Evolutionary conservation across 2,888 invertebrate genomes (phyloP), one percentile per base, ranked within the genome.

Genomic region (Rhagium mordax): DNA sequence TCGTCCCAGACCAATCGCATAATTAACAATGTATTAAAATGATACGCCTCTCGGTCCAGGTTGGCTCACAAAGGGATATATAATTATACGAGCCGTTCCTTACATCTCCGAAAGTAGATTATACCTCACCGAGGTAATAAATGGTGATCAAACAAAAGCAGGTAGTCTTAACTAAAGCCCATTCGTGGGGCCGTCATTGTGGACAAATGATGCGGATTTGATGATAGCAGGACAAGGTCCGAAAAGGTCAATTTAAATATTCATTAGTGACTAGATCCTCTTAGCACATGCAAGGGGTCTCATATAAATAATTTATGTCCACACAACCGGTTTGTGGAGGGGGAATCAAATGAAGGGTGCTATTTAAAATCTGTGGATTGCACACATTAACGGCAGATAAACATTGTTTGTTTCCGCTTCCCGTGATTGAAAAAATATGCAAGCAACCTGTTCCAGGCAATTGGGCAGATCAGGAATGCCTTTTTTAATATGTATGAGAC

Each of bases 401-500:
- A 24, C 24, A 24, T 27, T 4, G 57, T 55, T 24, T n/a, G n/a
- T n/a, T 55, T 21, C 10, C 41, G 41, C n/a, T 15, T 33, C 29
- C n/a, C 3, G 59, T 33, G 59, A 27, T 59, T 16, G 29, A 65
- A 65, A 64, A 53, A 65, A 64, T 53, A 24, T 20, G 53, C 65
- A 53, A 51, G 65, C n/a, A 33, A 53, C 65, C 65, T 27, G 53
- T 65, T 65, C 65, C 65, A 51, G 41, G 65, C 65, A 65, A 65
- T 65, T 65, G 65, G 55, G 33, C 53, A 53, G 53, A 65, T 65
- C 65, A 53, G 33, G 65, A 21, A 53, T 33, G 65, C 53, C 41
- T 51, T 65, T 65, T 65, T 65, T 65, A 65, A 65, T 65, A 65
- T 65, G 65, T 65, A 65, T 65, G 65, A 53, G 53, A 64, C 64